A percentile compares a stretch with the other conserved stretches of the same genome.
Conservation (phyloP, 2,113 vertebrate genomes). For the Electrona antarctica region DNA sequence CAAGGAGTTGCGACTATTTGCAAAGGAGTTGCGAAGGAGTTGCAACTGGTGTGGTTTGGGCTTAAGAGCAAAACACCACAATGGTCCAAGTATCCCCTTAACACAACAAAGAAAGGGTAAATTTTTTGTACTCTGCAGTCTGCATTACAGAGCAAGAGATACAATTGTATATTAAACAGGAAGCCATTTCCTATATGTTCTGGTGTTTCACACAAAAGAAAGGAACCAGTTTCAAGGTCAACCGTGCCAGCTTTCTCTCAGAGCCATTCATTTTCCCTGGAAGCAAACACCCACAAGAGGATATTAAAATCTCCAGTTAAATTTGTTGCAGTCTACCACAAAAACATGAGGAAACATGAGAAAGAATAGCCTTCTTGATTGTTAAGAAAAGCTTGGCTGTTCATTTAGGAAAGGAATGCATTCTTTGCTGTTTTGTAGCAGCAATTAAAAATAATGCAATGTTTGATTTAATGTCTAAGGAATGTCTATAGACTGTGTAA, state of each 20-base stretch:
- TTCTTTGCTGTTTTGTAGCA: neutral
- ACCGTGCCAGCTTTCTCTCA: constrained; percentile 4
- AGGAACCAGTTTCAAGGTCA: constrained; percentile 43
- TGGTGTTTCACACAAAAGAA: constrained; percentile 46
- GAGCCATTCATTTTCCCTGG: constrained; percentile 22
- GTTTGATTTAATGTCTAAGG: neutral
- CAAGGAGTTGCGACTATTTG: too few species aligned
- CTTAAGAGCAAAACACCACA: too few species aligned
- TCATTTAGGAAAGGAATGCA: neutral
- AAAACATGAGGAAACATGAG: neutral
- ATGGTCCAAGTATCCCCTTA: too few species aligned
- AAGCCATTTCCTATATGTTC: constrained; percentile 34
- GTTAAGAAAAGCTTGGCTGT: neutral
- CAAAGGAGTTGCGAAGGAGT: too few species aligned
- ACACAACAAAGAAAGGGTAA: too few species aligned
- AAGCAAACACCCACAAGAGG: constrained; percentile 15
- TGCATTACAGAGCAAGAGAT: neutral
- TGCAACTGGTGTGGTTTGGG: too few species aligned
- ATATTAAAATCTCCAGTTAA: constrained; percentile 4
- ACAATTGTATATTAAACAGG: neutral
- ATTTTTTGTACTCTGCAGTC: neutral
- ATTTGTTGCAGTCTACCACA: neutral
- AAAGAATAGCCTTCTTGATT: neutral
- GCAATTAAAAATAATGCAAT: neutral
- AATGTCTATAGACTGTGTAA: neutral